Evolutionary conservation across 1,140 invertebrate species (phyloP), one percentile per base, ranked within the genome.

Genomic region (Tetramorium simillimum): DNA sequence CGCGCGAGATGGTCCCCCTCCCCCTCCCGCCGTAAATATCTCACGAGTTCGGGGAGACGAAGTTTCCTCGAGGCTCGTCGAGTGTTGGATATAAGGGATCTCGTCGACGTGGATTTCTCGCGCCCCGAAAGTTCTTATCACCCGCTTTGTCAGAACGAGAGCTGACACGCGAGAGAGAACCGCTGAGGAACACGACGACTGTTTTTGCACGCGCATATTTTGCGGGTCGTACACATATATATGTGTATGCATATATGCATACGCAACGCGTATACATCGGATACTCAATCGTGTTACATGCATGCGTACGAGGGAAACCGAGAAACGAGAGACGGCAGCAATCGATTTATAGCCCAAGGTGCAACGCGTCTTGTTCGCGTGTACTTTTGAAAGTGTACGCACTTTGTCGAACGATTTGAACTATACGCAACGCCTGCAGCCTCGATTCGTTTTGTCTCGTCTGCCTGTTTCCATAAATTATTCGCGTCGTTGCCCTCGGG

Each of bases 311-410:
- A 60, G 33, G 33, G 69, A 24, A 60, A 33, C 37, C 53, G 69
- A 62, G 51, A 37, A 72, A 28, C 40, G 67, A 46, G 51, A 24
- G 43, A n/a, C 24, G 77, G 46, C 33, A 81, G 77, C 43, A 75
- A 84, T 84, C 80, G 80, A 84, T 84, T 84, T 84, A 73, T 60
- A 73, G 69, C 53, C 40, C 18, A 56, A 73, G 69, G 69, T 37
- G 69, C 24, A 16, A 40, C 51, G 37, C 24, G 40, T 60, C 69
- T 84, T 60, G 9, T 21, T 46, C n/a, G 37, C 69, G 1, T 37
- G 63, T 40, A 14, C 3, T 33, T 53, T 37, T 21, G 14, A 21
- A 53, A 9, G 2, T 40, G 18, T 56, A 18, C 37, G 24, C 9
- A 46, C 43, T 84, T 60, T 60, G 40, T 43, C 37, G 63, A 75